Evolutionary conservation across 2,113 vertebrate genomes (phyloP).

Genomic region (Rhynchomys soricoides): DNA sequence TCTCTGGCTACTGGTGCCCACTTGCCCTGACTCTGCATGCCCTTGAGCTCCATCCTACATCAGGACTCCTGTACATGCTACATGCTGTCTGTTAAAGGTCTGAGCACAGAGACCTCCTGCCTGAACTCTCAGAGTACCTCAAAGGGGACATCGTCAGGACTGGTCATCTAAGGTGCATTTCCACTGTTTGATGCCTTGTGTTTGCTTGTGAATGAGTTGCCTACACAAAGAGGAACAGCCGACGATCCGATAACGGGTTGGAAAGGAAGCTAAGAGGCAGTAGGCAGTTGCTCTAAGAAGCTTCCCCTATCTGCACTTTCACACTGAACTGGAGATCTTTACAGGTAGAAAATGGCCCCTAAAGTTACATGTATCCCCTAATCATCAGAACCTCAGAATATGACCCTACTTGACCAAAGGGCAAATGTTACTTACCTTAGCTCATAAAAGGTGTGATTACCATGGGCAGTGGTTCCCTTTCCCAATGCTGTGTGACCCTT

Average conservation of each 20-base stretch:
- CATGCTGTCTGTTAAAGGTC: background rate
- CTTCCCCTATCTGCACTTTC: background rate
- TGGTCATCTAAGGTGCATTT: background rate
- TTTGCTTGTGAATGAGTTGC: background rate
- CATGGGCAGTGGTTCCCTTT: background rate
- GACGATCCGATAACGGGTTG: background rate
- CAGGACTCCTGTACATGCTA: rapidly evolving
- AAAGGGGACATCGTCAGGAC: background rate
- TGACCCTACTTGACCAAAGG: background rate
- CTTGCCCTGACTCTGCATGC: background rate
- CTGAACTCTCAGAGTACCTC: background rate
- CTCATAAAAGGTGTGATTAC: background rate
- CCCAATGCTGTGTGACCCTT: too few relatives aligned
- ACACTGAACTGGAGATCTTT: background rate
- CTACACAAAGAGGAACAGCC: background rate
- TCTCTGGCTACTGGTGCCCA: background rate
- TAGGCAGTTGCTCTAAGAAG: background rate
- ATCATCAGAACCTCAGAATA: background rate
- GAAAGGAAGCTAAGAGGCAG: background rate
- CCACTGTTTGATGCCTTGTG: too few relatives aligned
- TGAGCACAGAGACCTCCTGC: too few relatives aligned
- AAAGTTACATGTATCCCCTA: background rate
- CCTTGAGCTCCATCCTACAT: background rate
- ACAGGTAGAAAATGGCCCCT: background rate
- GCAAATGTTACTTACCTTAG: background rate